Evolutionary conservation across 1,140 invertebrate species (phyloP).

Genomic region (Diorhabda carinulata): DNA sequence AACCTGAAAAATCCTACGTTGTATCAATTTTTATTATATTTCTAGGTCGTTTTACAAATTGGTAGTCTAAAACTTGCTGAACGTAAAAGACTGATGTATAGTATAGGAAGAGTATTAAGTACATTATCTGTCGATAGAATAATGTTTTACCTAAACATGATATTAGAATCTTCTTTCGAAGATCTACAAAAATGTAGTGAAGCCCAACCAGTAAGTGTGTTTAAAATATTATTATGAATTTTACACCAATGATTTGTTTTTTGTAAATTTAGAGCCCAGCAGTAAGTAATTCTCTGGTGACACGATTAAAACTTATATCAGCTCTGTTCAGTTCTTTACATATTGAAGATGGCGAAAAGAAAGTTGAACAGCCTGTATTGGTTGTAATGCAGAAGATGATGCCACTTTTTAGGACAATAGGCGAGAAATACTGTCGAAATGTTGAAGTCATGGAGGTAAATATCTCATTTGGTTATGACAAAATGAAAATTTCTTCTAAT

Average conservation of each 20-base stretch:
- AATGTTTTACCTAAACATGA: slow-evolving; percentile 64
- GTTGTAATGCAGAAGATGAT: slow-evolving; percentile 60
- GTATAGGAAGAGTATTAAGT: slow-evolving; percentile 70
- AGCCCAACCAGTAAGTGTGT: slow-evolving; percentile 45
- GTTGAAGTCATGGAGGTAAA: slow-evolving; percentile 57
- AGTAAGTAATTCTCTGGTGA: slow-evolving; percentile 47
- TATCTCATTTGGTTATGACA: neutral
- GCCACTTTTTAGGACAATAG: slow-evolving; percentile 55
- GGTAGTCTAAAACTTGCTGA: slow-evolving; percentile 60
- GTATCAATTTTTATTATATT: slow-evolving; percentile 24
- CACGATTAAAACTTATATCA: slow-evolving; percentile 65
- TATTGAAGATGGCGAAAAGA: slow-evolving; percentile 36
- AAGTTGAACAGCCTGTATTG: slow-evolving; percentile 50
- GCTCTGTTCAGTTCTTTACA: slow-evolving; percentile 68
- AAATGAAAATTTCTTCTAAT: slow-evolving; percentile 18
- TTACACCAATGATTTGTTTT: too few species aligned
- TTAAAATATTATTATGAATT: slow-evolving; percentile 1
- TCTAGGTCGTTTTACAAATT: slow-evolving; percentile 52
- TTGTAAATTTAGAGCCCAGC: neutral
- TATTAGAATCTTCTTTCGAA: slow-evolving; percentile 64
- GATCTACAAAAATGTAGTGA: slow-evolving; percentile 57
- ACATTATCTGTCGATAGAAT: slow-evolving; percentile 61
- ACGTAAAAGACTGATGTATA: slow-evolving; percentile 69
- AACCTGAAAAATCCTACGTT: too few species aligned
- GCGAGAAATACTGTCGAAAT: slow-evolving; percentile 56